Evolutionary conservation across 1,140 invertebrate genomes (phyloP).

Genomic region (Sitophilus oryzae): DNA sequence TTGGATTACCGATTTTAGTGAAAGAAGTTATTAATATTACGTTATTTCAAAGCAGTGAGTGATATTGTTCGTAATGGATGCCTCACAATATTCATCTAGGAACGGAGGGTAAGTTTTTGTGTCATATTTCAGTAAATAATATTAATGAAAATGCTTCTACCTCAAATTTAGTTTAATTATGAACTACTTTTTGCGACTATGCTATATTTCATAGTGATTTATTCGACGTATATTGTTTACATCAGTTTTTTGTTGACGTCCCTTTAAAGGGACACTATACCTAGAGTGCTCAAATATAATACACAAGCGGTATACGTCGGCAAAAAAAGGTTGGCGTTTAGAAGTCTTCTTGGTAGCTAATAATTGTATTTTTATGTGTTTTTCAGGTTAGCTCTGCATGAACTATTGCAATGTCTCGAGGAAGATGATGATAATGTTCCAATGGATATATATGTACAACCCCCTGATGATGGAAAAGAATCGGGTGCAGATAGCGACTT

Average conservation of each 20-base stretch:
- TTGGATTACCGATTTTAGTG: no score
- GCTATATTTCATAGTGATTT: background rate
- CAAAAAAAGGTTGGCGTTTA: no score
- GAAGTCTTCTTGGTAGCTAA: no score
- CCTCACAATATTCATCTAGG: background rate
- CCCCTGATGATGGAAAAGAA: conserved; percentile 15
- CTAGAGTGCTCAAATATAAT: background rate
- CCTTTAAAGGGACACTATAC: conserved; percentile 20
- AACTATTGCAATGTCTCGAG: conserved; percentile 17
- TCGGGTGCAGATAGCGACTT: conserved; percentile 15
- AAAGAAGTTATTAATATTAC: no score
- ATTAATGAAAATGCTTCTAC: background rate
- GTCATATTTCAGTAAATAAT: conserved; percentile 1
- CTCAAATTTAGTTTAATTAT: background rate
- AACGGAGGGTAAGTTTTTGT: conserved; percentile 13
- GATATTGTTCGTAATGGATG: background rate
- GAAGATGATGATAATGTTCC: conserved; percentile 6
- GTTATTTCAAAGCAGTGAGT: no score
- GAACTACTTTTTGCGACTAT: background rate
- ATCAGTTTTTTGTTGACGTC: conserved; percentile 4
- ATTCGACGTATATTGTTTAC: background rate
- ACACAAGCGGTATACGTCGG: no score
- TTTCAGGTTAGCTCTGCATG: conserved; percentile 19
- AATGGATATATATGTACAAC: conserved; percentile 11
- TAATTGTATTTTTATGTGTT: no score